Percentiles rank a stretch among this genome's conserved stretches.
Conservation (phyloP, 92 coral and sea anemone species). For the Desmophyllum pertusum region DNA sequence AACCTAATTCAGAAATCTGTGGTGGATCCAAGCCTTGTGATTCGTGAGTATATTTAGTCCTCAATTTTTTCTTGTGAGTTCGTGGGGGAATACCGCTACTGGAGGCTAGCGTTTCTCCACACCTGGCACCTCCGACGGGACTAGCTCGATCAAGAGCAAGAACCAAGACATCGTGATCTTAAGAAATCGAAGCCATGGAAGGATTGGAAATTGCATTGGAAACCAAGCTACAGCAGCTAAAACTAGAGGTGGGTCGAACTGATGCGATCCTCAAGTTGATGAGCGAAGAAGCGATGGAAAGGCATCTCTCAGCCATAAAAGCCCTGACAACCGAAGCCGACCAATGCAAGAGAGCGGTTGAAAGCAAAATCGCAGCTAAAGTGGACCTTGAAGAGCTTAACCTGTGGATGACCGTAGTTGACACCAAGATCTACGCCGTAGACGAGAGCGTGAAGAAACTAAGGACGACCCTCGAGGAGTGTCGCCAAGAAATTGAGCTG, state of each 20-base stretch:
- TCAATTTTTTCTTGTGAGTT: too few species aligned
- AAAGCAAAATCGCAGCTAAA: constrained; percentile 36
- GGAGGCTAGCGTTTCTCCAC: too few species aligned
- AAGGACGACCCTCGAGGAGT: constrained; percentile 1
- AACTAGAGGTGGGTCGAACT: constrained; percentile 9
- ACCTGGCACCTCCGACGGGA: constrained; percentile 43
- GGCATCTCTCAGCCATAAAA: constrained; percentile 40
- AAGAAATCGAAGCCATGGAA: constrained; percentile 16
- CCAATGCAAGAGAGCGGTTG: constrained; percentile 17
- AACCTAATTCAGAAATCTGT: too few species aligned
- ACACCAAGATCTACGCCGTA: constrained; percentile 23
- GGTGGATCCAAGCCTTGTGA: too few species aligned
- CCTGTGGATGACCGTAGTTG: constrained; percentile 5
- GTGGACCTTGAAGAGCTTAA: constrained; percentile 10
- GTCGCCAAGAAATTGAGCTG: background rate
- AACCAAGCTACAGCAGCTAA: constrained; percentile 26
- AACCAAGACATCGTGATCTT: too few species aligned
- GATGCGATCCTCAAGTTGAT: background rate
- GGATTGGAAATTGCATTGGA: constrained; percentile 17
- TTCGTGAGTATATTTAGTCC: too few species aligned
- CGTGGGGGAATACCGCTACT: too few species aligned
- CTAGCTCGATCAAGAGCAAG: background rate
- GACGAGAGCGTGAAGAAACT: constrained; percentile 27
- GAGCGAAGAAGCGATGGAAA: constrained; percentile 7
- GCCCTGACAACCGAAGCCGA: constrained; percentile 31